Evolutionary conservation across 2,113 vertebrate species (phyloP), one percentile per base, ranked within the genome.

Genomic region (Otolemur garnettii): DNA sequence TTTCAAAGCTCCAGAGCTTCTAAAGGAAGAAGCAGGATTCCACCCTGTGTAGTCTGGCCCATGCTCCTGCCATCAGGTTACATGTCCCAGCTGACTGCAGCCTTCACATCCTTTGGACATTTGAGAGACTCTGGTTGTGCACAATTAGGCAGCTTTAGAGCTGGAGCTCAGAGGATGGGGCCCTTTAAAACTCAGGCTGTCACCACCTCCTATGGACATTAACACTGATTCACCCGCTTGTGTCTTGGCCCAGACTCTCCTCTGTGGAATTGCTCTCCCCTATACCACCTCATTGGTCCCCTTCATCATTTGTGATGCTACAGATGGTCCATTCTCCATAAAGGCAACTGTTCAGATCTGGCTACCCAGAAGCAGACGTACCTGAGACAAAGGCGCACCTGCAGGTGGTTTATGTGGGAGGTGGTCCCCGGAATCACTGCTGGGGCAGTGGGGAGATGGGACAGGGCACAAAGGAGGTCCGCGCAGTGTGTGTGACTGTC

Each of bases 151-250:
- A 62, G n/a, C 19, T 62, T 55, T 64, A 18, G n/a, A 42, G 45
- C 57, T 92, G 57, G 30, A 81, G 6, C n/a, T 59, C 45, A 64
- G 79, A 2, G 28, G 45, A 79, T 80, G 68, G 30, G 42, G 7
- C 0, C 4, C 24, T 75, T 90, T 57, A 55, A 45, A 74, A 24
- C 21, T 38, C 8, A 57, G 22, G 7, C 6, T 62, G 6, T 21
- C n/a, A 64, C 8, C 24, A 5, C 1, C 26, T 87, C 62, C 13
- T 15, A 7, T 28, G 71, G 18, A 84, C 64, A 7, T 14, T 75
- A 50, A 59, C 35, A 6, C 6, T 3, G 4, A 62, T 86, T 30
- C 6, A 11, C 6, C 28, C 1, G 3, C 21, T 14, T 1, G 7
- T 45, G 50, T 33, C 28, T 79, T 78, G 72, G 55, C 45, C 28